These are phyloP conservation scores for Acheta domesticus DNA, from an alignment of 2,888 invertebrate genomes.

Conservation along the genomic window DNA sequence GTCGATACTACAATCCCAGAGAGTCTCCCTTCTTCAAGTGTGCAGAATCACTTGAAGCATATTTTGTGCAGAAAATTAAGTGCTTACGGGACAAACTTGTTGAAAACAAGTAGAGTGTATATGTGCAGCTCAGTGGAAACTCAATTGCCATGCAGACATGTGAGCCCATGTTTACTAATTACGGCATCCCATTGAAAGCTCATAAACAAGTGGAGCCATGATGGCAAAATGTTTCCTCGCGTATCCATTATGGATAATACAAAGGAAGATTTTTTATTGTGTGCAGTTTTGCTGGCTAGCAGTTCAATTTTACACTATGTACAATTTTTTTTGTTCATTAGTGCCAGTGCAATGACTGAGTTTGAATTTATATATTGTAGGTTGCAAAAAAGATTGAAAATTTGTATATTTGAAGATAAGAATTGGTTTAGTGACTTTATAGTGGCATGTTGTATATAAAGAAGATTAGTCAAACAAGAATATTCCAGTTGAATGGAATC, in stretches of 20 bases:
- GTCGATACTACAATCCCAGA: constrained; percentile 94
- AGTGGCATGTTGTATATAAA: not conserved
- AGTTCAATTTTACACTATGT: not conserved
- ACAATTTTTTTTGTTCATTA: not conserved
- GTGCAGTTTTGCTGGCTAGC: not conserved
- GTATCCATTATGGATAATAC: not conserved
- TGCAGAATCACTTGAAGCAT: constrained; percentile 91
- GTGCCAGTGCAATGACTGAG: constrained; percentile 18
- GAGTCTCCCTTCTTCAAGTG: constrained; percentile 95
- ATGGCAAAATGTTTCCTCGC: not conserved
- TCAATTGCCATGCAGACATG: no score
- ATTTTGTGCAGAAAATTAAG: constrained; percentile 92
- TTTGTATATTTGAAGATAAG: not conserved
- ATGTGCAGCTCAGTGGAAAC: no score
- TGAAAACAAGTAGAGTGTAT: constrained; percentile 34
- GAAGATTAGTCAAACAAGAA: not conserved
- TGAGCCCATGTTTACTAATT: no score
- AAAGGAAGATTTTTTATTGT: constrained; percentile 8
- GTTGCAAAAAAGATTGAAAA: not conserved
- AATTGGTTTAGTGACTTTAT: not conserved
- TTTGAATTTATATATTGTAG: not conserved
- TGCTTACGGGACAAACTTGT: constrained; percentile 64
- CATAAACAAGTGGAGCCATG: no score
- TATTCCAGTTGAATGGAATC: constrained; percentile 1
- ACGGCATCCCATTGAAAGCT: no score